phyloP scores from a whole-genome alignment of 2,113 vertebrate species.

The Mungos mungo region DNA sequence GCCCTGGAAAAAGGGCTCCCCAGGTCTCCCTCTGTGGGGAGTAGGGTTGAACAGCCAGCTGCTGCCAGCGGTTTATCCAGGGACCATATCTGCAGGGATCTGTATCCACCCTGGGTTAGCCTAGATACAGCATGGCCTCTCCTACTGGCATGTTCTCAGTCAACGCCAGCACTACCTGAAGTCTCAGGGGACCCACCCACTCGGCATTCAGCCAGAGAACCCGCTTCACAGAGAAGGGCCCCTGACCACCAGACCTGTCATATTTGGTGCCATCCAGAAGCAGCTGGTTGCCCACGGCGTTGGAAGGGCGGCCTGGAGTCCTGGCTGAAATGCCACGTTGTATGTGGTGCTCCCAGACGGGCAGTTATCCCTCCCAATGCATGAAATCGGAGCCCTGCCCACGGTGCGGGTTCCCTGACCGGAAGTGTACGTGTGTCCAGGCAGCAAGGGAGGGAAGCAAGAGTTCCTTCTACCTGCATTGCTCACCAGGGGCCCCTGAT shows the following conservation, averaged over 20 bases:
- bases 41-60: neutral
- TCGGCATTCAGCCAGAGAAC: neutral
- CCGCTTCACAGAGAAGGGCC: neutral
- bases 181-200: neutral
- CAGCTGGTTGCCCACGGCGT: neutral
- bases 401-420: neutral
- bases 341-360: neutral
- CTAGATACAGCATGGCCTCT: neutral
- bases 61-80: neutral
- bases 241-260: neutral
- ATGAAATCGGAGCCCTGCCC: neutral
- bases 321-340: neutral
- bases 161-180: neutral
- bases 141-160: neutral
- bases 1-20: neutral
- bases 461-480: neutral
- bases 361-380: neutral
- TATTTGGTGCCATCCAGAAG: neutral
- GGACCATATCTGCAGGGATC: too few relatives aligned
- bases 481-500: neutral
- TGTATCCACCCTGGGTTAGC: neutral
- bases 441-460: neutral
- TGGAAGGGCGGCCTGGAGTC: neutral
- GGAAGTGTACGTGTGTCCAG: neutral
- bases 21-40: neutral